Base-by-base conservation (phyloP, 2,888 invertebrate species). In the Spatulosminthurus flaviceps region DNA sequence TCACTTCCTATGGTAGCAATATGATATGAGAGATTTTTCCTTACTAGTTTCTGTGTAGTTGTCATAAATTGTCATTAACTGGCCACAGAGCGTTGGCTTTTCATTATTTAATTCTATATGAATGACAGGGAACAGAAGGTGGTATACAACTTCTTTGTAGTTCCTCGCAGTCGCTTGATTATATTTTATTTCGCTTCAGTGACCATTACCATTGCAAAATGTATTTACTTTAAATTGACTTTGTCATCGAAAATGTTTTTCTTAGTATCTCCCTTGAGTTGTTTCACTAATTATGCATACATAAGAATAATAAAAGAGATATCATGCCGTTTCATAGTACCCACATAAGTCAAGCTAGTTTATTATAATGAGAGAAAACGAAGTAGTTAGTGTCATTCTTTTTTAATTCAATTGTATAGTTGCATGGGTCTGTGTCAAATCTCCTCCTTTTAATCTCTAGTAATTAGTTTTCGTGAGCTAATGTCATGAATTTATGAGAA, bases 151-250 rank as follows among this genome's bases (percentile, higher is more conserved):
- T n/a, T n/a, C n/a, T n/a, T n/a, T n/a, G n/a, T n/a, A n/a, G n/a
- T n/a, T n/a, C n/a, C n/a, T n/a, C n/a, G n/a, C n/a, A n/a, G n/a
- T 51, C 51, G 51, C 51, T 51, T 51, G 51, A 51, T 51, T 51
- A 51, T 51, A 51, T 51, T 51, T 51, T 51, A 51, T 51, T 51
- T 5, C 51, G 51, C 51, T 51, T 51, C 51, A 51, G 51, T 51
- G 51, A 51, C 51, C 51, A 19, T 51, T 51, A 5, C 51, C 51
- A 51, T 19, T 51, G 51, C 16, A 19, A n/a, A 13, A 19, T n/a
- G 51, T 51, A 16, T 51, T 51, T 51, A 2, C 51, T 11, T 5
- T 34, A 34, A 4, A 51, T 51, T 51, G 16, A 51, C 16, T 5
- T 19, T n/a, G 51, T 51, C 51, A 51, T 16, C 51, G 16, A 51